Conservation (phyloP, 2,797 vertebrate species). For the Labeo calbasu region DNA sequence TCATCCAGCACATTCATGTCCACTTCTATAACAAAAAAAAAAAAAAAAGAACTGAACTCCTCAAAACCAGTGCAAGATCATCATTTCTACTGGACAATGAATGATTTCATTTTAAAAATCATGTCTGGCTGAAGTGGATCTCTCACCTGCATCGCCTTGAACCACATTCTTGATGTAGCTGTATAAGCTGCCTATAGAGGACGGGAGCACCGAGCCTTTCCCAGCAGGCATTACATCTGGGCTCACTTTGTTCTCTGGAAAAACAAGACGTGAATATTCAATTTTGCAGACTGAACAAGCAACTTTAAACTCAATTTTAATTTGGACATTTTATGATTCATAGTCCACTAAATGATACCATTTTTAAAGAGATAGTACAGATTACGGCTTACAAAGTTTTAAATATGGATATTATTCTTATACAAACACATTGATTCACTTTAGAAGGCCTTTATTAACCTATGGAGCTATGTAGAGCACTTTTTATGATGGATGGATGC, state of each 20-base stretch:
- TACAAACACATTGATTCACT: too few species aligned
- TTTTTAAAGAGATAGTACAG: too few species aligned
- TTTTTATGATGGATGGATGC: too few species aligned
- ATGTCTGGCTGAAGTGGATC: not conserved
- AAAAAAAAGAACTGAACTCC: not conserved
- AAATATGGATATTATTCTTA: too few species aligned
- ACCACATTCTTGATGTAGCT: constrained; percentile 79
- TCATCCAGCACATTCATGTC: constrained; percentile 93
- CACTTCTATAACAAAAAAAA: constrained; percentile 80
- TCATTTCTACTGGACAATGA: not conserved
- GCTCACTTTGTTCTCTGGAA: constrained; percentile 33
- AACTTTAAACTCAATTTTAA: not conserved
- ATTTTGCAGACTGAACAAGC: not conserved
- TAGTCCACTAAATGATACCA: not conserved
- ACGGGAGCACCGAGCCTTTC: constrained; percentile 62
- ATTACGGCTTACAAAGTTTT: too few species aligned
- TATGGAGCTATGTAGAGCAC: too few species aligned
- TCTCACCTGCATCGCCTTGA: constrained; percentile 80
- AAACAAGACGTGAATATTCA: not conserved
- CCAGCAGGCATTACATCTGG: constrained; percentile 20
- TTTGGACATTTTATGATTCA: not conserved
- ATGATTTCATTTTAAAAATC: not conserved
- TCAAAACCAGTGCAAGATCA: not conserved
- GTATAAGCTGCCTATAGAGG: constrained; percentile 79
- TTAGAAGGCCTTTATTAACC: too few species aligned